A percentile compares a stretch with the other conserved stretches of the same genome.
Conservation (phyloP, 2,113 vertebrate genomes). For the Mustela lutreola region DNA sequence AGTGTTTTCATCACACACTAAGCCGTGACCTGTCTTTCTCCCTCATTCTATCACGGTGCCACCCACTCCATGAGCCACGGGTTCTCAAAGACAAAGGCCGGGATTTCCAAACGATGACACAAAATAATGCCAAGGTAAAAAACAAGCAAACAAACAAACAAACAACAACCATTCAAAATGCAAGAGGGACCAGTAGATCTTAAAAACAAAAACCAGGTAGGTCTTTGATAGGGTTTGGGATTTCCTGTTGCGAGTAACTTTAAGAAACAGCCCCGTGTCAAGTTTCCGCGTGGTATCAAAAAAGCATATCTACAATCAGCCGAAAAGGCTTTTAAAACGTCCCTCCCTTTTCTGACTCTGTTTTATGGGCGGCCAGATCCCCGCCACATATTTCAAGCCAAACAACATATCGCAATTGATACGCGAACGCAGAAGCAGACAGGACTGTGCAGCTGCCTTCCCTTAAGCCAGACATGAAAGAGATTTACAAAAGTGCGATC, state of each 20-base stretch:
- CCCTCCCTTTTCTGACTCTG: background rate
- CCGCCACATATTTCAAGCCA: background rate
- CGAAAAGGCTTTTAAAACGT: background rate
- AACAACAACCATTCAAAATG: background rate
- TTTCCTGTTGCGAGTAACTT: background rate
- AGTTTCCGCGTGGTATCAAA: background rate
- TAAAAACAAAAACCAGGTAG: background rate
- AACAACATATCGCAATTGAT: background rate
- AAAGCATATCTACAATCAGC: background rate
- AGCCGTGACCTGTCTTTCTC: background rate
- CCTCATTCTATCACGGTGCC: background rate
- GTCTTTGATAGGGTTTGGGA: background rate
- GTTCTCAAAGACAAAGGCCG: background rate
- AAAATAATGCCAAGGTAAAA: background rate
- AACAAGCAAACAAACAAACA: background rate
- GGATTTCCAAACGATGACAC: too few species aligned
- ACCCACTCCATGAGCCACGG: fast-evolving
- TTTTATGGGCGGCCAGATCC: background rate
- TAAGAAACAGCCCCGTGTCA: background rate
- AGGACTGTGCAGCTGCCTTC: background rate
- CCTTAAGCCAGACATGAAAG: background rate
- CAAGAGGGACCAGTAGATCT: background rate
- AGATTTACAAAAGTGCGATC: background rate
- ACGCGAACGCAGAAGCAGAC: background rate
- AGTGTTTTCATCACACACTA: background rate